Evolutionary conservation across 2,113 vertebrate genomes (phyloP).

Genomic region (Rhynchopsitta pachyrhyncha): DNA sequence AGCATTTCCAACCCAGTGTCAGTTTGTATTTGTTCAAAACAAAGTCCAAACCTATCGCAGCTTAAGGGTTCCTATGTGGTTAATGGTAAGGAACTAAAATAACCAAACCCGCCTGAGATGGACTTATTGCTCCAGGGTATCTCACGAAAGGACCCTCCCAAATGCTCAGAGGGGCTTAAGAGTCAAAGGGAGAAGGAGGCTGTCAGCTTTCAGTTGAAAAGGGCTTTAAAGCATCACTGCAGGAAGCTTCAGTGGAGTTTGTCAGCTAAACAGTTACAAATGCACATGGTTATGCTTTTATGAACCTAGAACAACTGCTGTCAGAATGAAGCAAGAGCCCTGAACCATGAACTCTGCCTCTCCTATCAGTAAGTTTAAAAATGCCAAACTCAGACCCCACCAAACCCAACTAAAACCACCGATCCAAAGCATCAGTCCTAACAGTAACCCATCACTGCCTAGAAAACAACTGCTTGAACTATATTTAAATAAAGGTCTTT

Average conservation of each 20-base stretch:
- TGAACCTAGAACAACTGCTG: background rate
- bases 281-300: background rate
- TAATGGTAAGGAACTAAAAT: background rate
- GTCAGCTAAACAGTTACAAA: background rate
- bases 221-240: background rate
- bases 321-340: background rate
- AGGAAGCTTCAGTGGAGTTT: background rate
- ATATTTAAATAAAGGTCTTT: background rate
- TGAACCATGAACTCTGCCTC: background rate
- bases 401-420: background rate
- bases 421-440: background rate
- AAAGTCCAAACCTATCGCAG: background rate
- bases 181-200: background rate
- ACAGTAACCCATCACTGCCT: background rate
- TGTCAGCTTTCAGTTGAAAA: background rate
- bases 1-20: background rate
- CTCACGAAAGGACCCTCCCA: background rate
- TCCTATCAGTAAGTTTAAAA: background rate
- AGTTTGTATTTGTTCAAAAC: background rate
- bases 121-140: background rate
- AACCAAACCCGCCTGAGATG: background rate
- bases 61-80: background rate
- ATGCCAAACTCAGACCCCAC: background rate
- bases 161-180: background rate
- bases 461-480: background rate